Conservation (phyloP, 2,113 vertebrate species). For the Corythaixoides concolor region DNA sequence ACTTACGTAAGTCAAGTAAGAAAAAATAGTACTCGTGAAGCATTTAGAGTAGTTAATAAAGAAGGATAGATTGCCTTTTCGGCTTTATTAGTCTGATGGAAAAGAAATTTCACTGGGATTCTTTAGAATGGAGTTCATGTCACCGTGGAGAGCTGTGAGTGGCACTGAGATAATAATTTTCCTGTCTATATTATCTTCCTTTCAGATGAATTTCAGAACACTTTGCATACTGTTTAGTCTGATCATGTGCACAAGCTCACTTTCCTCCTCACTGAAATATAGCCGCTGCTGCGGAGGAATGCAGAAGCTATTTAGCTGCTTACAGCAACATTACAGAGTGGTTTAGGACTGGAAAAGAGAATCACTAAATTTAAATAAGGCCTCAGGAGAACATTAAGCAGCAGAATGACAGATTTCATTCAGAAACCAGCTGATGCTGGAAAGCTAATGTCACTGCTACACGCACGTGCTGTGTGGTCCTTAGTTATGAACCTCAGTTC, state of each 20-base stretch:
- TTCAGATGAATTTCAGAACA: conserved; percentile 39
- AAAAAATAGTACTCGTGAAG: neutral
- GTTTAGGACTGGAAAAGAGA: neutral
- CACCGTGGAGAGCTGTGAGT: conserved; percentile 34
- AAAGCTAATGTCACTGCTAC: neutral
- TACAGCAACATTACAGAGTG: neutral
- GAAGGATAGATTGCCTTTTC: conserved; percentile 58
- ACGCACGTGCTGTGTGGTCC: neutral
- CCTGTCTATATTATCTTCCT: conserved; percentile 36
- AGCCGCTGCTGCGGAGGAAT: neutral
- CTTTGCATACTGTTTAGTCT: neutral
- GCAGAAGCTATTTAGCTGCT: neutral
- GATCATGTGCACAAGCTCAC: neutral
- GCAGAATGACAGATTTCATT: neutral
- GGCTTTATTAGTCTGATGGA: conserved; percentile 48
- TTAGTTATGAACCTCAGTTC: neutral
- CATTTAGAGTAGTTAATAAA: conserved; percentile 56
- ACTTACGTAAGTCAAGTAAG: conserved; percentile 45
- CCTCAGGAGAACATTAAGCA: neutral
- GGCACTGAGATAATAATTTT: conserved; percentile 50
- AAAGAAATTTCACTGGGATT: conserved; percentile 48
- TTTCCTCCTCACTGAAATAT: neutral
- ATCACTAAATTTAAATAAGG: neutral
- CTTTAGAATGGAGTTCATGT: conserved; percentile 36
- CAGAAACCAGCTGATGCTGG: neutral